Base-by-base conservation (phyloP, 2,888 invertebrate genomes). In the Agrochola macilenta region DNA sequence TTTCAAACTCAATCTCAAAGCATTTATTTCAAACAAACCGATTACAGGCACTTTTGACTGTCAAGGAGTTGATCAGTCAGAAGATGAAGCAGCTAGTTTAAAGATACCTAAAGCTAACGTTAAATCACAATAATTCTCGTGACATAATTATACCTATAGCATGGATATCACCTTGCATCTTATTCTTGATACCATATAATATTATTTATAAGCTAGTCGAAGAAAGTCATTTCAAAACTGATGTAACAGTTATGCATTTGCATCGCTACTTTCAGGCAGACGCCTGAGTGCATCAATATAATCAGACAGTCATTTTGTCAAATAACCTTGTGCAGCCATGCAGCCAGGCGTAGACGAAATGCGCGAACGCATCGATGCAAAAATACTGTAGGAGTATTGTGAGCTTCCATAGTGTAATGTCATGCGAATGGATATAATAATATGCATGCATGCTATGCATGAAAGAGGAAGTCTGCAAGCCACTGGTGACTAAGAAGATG, bases 321-420 rank as follows among this genome's bases (percentile, higher is more conserved):
- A 69, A 82, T 63, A 63, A 81, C 14, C 20, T 64, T 43, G 23
- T 65, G 78, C 46, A 65, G 14, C 30, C 78, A 65, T 57, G 69
- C 83, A 66, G 4, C 20, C 58, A 69, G 20, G n/a, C 69, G 54
- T 57, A 39, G 26, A 65, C 2, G 3, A 70, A 20, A 66, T 69
- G 83, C 69, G 14, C 39, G 5, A 77, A 46, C 39, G 79, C 79
- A 83, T 61, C 60, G 23, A 4, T 78, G 66, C 63, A 35, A 82
- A 52, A 82, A 30, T 43, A 76, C 82, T 82, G 35, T 60, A 26
- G 23, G 5, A 35, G 8, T n/a, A 30, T 43, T 74, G n/a, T 35
- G 39, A 73, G 14, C 23, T 46, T 35, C 12, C 54, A n/a, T n/a
- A 57, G 11, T 23, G 23, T 1, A 11, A 39, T 23, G 17, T 39